Evolutionary conservation across 2,797 vertebrate genomes (phyloP), one percentile per base, ranked within the genome.

Genomic region (Todus mexicanus): DNA sequence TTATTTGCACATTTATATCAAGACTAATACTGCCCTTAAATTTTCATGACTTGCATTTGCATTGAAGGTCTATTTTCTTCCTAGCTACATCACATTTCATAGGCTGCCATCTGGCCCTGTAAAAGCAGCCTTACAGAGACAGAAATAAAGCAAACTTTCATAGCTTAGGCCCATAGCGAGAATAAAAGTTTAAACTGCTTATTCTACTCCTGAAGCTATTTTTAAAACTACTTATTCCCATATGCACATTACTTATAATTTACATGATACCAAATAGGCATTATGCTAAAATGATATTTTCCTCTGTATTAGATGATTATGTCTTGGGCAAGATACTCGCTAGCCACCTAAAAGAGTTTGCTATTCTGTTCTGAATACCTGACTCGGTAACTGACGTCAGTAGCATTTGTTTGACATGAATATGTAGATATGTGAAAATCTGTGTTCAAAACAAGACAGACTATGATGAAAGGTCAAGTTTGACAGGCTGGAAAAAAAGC

Each of bases 401-500:
- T 29, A 95, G 37, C 21, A 88, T 72, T 70, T 83, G 5, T 85
- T 85, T 93, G 64, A 71, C 21, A 5, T 12, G 43, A 85, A 59
- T 77, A 76, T 43, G 43, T 27, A 88, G 54, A 66, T 89, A 65
- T 29, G 31, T 47, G 68, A 92, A 93, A 78, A 84, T 47, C 53
- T 54, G 16, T 54, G 50, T 17, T 92, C 73, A 80, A 94, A 95
- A 89, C 45, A 81, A 81, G 29, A 74, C 57, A 78, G 43, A 27
- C 29, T 60, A 22, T 11, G 3, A 59, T 59, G 33, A 97, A 96
- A 97, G 79, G 88, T 95, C 96, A 96, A 57, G 54, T 73, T 48
- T 88, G 51, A 80, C 20, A 10, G 84, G 69, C 42, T 79, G n/a
- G 26, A 89, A 84, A 79, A 84, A 84, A 81, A 69, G 38, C 82